Evolutionary conservation across 2,797 vertebrate species (phyloP), one percentile per base, ranked within the genome.

Genomic region (Falco novaeseelandiae): DNA sequence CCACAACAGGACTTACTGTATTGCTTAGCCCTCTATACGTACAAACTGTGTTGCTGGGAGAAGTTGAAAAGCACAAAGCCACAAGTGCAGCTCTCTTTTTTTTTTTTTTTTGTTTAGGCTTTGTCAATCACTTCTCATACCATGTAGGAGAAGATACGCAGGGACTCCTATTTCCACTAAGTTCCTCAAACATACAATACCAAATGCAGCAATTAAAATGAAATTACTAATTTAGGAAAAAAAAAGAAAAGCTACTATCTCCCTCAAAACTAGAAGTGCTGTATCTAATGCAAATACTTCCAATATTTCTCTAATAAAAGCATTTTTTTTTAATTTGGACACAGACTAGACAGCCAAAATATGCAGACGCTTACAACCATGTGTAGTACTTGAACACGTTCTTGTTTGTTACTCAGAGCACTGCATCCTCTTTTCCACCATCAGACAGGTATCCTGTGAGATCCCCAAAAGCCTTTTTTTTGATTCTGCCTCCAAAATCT

Each of bases 401-500:
- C 51, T 29, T 51, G 14, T 40, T 83, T 12, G 49, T 40, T 59
- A 27, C 17, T 59, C 25, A 90, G 15, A 78, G 9, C 26, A 48
- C 32, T 58, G 36, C 5, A 6, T 85, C 34, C 23, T 63, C 61
- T 23, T 38, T 62, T 51, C 20, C 36, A 46, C 25, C 63, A 29
- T 22, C 32, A 71, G 86, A 92, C 8, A 89, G 48, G 17, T 38
- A 87, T 49, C 22, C 55, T 62, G 21, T 61, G 49, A 90, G 46
- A 87, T 59, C 8, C 26, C 20, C 51, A 38, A 55, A 82, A 67
- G 26, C 17, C 4, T 25, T 63, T 83, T 46, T 65, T 61, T 61
- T 82, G 36, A 18, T 55, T 89, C 58, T 92, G 46, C 36, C n/a
- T 87, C 59, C 52, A 66, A 96, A 90, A 90, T 54, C 19, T 87